Conservation (phyloP, 92 coral and sea anemone genomes). For the Phymanthus crucifer region DNA sequence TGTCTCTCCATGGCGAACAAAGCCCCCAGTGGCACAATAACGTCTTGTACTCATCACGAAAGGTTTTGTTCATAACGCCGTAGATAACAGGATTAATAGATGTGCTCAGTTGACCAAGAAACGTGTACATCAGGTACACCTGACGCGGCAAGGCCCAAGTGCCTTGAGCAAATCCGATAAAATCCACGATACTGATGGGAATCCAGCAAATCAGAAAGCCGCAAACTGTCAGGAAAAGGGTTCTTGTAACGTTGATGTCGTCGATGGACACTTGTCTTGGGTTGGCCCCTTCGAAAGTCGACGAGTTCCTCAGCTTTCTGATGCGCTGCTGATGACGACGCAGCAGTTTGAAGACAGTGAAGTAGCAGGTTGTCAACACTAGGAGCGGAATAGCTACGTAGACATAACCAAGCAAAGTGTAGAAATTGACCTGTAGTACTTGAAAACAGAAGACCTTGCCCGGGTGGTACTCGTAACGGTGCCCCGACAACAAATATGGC, state of each 20-base stretch:
- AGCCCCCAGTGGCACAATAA: conserved; percentile 18
- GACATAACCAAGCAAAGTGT: conserved; percentile 65
- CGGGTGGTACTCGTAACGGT: conserved; percentile 73
- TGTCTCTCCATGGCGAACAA: conserved; percentile 2
- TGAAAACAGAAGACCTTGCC: conserved; percentile 88
- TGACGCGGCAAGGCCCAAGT: conserved; percentile 74
- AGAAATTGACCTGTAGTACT: conserved; percentile 66
- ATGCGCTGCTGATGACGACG: conserved; percentile 54
- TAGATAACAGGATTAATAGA: conserved; percentile 72
- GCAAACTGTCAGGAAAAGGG: conserved; percentile 71
- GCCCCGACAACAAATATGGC: conserved; percentile 70
- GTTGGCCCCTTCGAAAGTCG: conserved; percentile 15
- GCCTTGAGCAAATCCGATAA: conserved; percentile 70
- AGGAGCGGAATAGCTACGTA: conserved; percentile 61
- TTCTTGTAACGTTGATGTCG: conserved; percentile 67
- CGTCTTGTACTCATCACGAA: conserved; percentile 64
- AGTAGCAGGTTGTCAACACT: conserved; percentile 61
- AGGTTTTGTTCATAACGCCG: conserved; percentile 82
- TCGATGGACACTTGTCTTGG: conserved; percentile 52
- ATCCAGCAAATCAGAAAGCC: conserved; percentile 74
- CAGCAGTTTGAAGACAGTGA: conserved; percentile 58
- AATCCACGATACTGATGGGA: conserved; percentile 71
- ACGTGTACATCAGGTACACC: conserved; percentile 79
- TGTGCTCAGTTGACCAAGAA: conserved; percentile 71
- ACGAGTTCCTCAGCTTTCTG: conserved; percentile 27